Evolutionary conservation across 2,888 invertebrate genomes (phyloP).

Genomic region (Andrena trimmerana): DNA sequence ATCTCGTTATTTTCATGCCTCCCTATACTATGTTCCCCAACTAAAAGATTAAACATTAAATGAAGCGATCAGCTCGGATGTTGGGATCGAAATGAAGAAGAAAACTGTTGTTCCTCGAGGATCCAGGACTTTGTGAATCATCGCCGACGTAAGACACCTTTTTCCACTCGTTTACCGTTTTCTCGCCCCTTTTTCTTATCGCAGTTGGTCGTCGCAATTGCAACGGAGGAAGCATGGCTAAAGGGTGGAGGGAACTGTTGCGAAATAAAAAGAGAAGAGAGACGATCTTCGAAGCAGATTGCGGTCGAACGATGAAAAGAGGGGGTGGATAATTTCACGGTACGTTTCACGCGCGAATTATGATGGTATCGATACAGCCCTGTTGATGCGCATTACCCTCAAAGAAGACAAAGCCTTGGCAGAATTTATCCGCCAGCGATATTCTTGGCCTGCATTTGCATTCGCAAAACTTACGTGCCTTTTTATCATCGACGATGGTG

Average conservation of each 20-base stretch:
- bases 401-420: conserved; percentile 2
- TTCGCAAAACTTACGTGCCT: conserved; percentile 23
- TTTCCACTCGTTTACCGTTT: conserved; percentile 13
- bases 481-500: too few species aligned
- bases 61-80: not conserved
- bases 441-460: conserved; percentile 7
- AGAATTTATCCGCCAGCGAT: conserved; percentile 16
- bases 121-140: not conserved
- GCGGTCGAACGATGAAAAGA: conserved; percentile 11
- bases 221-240: not conserved
- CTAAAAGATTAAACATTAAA: not conserved
- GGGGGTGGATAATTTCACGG: conserved; percentile 55
- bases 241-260: not conserved
- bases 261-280: conserved; percentile 16
- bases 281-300: conserved; percentile 10
- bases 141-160: not conserved
- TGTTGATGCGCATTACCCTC: conserved; percentile 23
- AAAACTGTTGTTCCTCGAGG: not conserved
- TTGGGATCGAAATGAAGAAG: not conserved
- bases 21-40: too few species aligned
- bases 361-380: conserved; percentile 38
- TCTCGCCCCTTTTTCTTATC: not conserved
- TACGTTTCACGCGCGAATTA: conserved; percentile 44
- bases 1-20: too few species aligned
- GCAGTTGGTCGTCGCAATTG: not conserved